Conservation (phyloP, 2,888 invertebrate species). For the Furcula furcula region DNA sequence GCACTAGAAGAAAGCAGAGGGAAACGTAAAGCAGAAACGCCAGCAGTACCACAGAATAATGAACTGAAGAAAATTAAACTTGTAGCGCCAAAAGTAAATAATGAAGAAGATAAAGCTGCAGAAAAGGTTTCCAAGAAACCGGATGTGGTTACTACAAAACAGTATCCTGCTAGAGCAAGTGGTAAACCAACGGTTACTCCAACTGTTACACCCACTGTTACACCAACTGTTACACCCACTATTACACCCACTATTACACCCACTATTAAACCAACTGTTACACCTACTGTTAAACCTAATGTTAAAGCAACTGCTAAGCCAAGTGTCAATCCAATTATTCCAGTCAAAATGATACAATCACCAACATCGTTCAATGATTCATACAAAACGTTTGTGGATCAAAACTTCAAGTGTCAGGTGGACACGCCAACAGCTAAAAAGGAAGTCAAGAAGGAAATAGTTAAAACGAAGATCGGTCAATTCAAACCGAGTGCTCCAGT, state of each 20-base stretch:
- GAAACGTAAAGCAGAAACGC: slow-evolving; percentile 25
- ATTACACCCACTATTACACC: too few species aligned
- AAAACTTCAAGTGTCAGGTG: slow-evolving; percentile 29
- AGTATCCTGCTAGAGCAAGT: too few species aligned
- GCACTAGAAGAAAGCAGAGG: slow-evolving; percentile 25
- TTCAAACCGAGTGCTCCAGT: slow-evolving; percentile 31
- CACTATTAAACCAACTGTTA: too few species aligned
- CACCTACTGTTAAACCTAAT: too few species aligned
- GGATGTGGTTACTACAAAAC: too few species aligned
- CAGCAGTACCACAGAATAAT: slow-evolving; percentile 8
- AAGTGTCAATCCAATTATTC: slow-evolving; percentile 8
- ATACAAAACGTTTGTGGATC: slow-evolving; percentile 54
- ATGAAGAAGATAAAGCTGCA: slow-evolving; percentile 8
- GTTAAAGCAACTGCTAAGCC: too few species aligned
- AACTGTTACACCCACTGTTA: too few species aligned
- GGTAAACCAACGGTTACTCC: too few species aligned
- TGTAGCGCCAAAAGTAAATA: slow-evolving; percentile 1
- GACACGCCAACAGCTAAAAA: slow-evolving; percentile 15
- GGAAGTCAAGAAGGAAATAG: slow-evolving; percentile 37
- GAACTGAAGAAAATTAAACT: slow-evolving; percentile 13
- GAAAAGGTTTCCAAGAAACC: too few species aligned
- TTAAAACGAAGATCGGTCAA: slow-evolving; percentile 58
- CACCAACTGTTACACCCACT: too few species aligned
- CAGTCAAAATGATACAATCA: slow-evolving; percentile 16
- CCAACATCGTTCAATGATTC: slow-evolving; percentile 56